phyloP scores from a whole-genome alignment of 1,140 invertebrate genomes.

The Leguminivora glycinivorella region DNA sequence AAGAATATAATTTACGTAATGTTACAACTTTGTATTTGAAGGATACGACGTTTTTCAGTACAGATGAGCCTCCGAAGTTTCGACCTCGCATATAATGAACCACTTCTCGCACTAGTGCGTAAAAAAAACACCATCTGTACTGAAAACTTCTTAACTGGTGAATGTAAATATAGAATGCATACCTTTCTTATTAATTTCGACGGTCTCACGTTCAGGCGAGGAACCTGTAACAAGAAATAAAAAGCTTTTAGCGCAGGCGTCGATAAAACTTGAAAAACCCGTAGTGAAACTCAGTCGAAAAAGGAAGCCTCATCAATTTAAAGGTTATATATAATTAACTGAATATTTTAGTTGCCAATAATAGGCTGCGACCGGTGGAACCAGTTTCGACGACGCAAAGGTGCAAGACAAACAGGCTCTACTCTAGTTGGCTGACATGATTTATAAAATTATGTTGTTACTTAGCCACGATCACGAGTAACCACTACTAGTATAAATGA shows the following conservation, averaged over 20 bases:
- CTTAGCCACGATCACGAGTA: not conserved
- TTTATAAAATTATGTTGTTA: slow-evolving; percentile 33
- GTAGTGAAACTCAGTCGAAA: slow-evolving; percentile 24
- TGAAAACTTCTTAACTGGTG: slow-evolving; percentile 45
- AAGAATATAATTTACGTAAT: slow-evolving; percentile 8
- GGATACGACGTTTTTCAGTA: too few relatives aligned
- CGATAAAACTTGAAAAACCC: slow-evolving; percentile 9
- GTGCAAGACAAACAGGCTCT: slow-evolving; percentile 49
- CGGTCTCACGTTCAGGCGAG: slow-evolving; percentile 60
- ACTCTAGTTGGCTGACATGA: slow-evolving; percentile 38
- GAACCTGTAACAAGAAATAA: slow-evolving; percentile 59
- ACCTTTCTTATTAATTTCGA: slow-evolving; percentile 71
- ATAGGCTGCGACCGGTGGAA: slow-evolving; percentile 55
- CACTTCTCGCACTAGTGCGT: too few relatives aligned
- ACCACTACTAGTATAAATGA: slow-evolving; percentile 1
- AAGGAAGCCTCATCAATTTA: slow-evolving; percentile 36
- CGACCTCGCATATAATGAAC: too few relatives aligned
- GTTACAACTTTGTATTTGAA: not conserved
- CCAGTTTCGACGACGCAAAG: slow-evolving; percentile 59
- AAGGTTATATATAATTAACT: slow-evolving; percentile 60
- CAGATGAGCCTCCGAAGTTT: too few relatives aligned
- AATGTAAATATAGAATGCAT: slow-evolving; percentile 44
- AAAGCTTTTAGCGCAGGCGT: not conserved
- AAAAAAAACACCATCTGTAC: too few relatives aligned
- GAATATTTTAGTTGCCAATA: slow-evolving; percentile 57